These are phyloP conservation scores for Heliconius ismenius DNA, from an alignment of 2,888 invertebrate species.

Conservation along the genomic window DNA sequence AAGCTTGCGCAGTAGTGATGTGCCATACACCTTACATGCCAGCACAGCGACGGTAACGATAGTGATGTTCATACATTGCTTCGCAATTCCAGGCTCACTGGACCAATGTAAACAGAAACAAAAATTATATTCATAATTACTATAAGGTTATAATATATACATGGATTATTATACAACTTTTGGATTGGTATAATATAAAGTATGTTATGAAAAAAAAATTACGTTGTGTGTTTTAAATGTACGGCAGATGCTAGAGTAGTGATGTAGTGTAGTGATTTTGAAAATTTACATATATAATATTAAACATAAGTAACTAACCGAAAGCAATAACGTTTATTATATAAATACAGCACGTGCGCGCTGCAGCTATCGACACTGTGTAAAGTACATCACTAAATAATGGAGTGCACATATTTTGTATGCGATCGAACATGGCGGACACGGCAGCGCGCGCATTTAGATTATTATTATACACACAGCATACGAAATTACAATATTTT, in stretches of 20 bases:
- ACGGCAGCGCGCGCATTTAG: conserved; percentile 73
- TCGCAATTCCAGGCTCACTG: conserved; percentile 71
- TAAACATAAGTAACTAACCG: conserved; percentile 71
- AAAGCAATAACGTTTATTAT: conserved; percentile 76
- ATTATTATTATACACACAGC: conserved; percentile 74
- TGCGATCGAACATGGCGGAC: conserved; percentile 45
- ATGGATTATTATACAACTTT: conserved; percentile 74
- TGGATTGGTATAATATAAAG: conserved; percentile 76
- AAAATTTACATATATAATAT: conserved; percentile 71
- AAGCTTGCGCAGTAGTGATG: conserved; percentile 72
- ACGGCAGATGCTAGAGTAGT: conserved; percentile 79
- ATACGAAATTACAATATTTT: conserved; percentile 78
- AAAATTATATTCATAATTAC: conserved; percentile 63
- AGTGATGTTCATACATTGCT: conserved; percentile 57
- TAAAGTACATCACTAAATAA: conserved; percentile 36
- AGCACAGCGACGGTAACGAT: conserved; percentile 55
- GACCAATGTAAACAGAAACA: conserved; percentile 69
- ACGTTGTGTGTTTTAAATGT: conserved; percentile 78
- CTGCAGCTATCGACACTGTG: conserved; percentile 55
- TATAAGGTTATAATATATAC: conserved; percentile 67
- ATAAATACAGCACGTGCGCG: conserved; percentile 70
- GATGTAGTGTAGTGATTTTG: conserved; percentile 78
- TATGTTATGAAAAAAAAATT: conserved; percentile 65
- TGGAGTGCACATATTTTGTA: conserved; percentile 32
- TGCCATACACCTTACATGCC: conserved; percentile 69